These are phyloP conservation scores for Riptortus pedestris DNA, from an alignment of 1,140 invertebrate genomes.

Conservation along the genomic window DNA sequence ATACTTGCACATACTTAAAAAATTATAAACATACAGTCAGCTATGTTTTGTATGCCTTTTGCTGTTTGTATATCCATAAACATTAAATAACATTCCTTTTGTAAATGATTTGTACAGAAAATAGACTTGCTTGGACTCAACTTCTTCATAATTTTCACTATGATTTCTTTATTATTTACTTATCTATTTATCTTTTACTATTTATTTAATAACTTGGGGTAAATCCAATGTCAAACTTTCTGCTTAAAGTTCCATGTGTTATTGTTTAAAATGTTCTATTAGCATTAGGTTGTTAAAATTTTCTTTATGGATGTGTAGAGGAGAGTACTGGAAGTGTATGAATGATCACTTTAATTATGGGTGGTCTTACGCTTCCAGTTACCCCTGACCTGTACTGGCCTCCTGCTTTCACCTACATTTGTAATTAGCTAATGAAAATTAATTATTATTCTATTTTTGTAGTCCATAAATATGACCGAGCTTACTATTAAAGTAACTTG, in stretches of 20 bases:
- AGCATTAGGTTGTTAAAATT: no score
- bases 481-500: slow-evolving; percentile 23
- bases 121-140: no score
- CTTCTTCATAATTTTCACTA: no score
- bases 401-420: not conserved
- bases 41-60: not conserved
- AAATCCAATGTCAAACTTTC: no score
- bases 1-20: slow-evolving; percentile 1
- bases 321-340: no score
- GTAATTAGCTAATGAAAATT: slow-evolving; percentile 12
- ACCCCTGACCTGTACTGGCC: not conserved
- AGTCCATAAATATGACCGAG: slow-evolving; percentile 23
- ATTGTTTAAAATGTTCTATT: no score
- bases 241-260: no score
- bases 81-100: not conserved
- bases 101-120: slow-evolving; percentile 10
- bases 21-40: not conserved
- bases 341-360: no score
- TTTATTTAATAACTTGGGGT: no score
- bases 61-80: slow-evolving; percentile 8
- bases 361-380: not conserved
- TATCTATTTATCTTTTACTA: no score
- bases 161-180: no score
- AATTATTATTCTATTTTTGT: slow-evolving; percentile 26
- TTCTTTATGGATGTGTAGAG: no score